Evolutionary conservation across 2,113 vertebrate species (phyloP).

Genomic region (Sceloporus undulatus): DNA sequence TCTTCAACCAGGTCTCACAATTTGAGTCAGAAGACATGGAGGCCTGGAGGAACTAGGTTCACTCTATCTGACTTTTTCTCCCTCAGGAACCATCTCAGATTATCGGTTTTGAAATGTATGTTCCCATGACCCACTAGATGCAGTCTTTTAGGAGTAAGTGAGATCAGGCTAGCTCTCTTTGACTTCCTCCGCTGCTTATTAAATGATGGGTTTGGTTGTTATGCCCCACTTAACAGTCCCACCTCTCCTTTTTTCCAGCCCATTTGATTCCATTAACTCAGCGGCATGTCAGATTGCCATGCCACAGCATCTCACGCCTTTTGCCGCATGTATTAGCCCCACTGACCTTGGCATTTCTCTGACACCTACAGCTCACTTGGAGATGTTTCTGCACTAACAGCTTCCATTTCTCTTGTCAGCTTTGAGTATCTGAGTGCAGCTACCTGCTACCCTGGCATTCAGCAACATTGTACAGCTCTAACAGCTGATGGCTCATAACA

Average conservation of each 20-base stretch:
- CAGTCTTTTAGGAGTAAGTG: not conserved
- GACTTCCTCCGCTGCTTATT: rapidly evolving
- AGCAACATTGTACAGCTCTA: not conserved
- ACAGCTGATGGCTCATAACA: not conserved
- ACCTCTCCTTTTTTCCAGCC: not conserved
- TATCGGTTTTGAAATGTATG: not conserved
- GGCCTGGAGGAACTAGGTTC: not conserved
- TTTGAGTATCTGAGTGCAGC: not conserved
- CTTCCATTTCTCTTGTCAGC: not conserved
- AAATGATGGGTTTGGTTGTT: not conserved
- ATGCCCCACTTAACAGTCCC: not conserved
- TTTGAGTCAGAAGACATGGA: not conserved
- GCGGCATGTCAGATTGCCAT: slow-evolving; percentile 31
- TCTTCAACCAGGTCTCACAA: not conserved
- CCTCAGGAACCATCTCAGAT: not conserved
- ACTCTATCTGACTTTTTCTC: not conserved
- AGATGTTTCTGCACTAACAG: slow-evolving; percentile 16
- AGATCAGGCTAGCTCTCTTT: rapidly evolving
- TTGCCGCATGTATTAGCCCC: slow-evolving; percentile 11
- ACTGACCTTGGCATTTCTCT: slow-evolving; percentile 34
- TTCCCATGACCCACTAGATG: not conserved
- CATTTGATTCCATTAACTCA: not conserved
- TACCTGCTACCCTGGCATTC: not conserved
- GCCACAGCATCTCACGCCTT: not conserved
- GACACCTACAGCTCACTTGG: slow-evolving; percentile 45